These are phyloP conservation scores for Odocoileus hemionus DNA, from an alignment of 2,113 vertebrate species.

Conservation along the genomic window DNA sequence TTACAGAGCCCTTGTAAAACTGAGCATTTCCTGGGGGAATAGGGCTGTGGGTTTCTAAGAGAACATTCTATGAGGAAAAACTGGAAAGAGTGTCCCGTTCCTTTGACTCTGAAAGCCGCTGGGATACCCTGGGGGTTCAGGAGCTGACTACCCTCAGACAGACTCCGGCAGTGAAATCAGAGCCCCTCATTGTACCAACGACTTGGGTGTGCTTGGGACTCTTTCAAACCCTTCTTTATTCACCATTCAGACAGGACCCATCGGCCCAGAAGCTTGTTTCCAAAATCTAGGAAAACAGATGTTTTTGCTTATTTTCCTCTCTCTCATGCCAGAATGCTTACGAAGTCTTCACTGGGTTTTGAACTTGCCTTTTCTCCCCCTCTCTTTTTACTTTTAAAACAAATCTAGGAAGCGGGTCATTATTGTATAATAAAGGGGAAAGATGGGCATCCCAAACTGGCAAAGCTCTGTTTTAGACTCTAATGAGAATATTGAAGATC, in stretches of 20 bases:
- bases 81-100: neutral
- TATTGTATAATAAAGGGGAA: neutral
- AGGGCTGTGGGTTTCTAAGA: neutral
- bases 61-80: neutral
- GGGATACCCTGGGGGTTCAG: neutral
- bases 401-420: neutral
- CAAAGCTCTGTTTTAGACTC: neutral
- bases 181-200: neutral
- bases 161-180: neutral
- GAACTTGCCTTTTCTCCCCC: neutral
- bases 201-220: conserved; percentile 31
- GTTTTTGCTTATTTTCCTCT: conserved; percentile 65
- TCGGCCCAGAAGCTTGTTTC: conserved; percentile 50
- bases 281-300: conserved; percentile 54
- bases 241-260: neutral
- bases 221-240: conserved; percentile 20
- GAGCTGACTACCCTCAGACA: neutral
- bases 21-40: neutral
- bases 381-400: conserved; percentile 19
- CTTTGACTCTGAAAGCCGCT: neutral
- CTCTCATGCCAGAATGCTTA: conserved; percentile 16
- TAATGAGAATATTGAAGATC: neutral
- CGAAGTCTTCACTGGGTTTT: conserved; percentile 25
- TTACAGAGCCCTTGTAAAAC: conserved; percentile 48
- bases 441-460: neutral